phyloP scores from a whole-genome alignment of 2,888 invertebrate species.

The Ectropis crepuscularia region DNA sequence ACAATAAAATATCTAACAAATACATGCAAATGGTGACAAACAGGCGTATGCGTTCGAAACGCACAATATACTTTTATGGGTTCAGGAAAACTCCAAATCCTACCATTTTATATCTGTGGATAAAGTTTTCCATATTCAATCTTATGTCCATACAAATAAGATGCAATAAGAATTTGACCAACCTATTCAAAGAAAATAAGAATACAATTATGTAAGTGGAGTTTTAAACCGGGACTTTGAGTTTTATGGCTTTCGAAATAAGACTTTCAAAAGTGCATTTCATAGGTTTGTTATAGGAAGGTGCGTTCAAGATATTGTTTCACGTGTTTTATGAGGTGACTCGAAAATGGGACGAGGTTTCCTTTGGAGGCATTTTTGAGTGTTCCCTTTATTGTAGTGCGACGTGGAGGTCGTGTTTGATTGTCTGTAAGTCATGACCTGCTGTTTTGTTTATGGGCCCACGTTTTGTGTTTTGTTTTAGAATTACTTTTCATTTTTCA shows the following conservation, averaged over 20 bases:
- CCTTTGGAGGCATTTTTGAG: constrained; percentile 70
- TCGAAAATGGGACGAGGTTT: constrained; percentile 75
- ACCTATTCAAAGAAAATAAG: not conserved
- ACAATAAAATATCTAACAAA: constrained; percentile 35
- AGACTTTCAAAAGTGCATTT: constrained; percentile 18
- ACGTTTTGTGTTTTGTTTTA: constrained; percentile 29
- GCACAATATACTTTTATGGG: constrained; percentile 83
- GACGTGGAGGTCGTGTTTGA: constrained; percentile 40
- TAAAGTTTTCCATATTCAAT: constrained; percentile 37
- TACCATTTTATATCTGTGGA: constrained; percentile 44
- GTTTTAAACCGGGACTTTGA: constrained; percentile 34
- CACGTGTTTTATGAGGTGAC: constrained; percentile 82
- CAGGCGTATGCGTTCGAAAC: constrained; percentile 78
- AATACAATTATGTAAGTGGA: not conserved
- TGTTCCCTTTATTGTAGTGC: constrained; percentile 53
- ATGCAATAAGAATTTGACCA: not conserved
- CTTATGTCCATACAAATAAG: constrained; percentile 32
- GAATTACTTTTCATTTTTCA: constrained; percentile 6
- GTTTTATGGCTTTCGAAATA: constrained; percentile 41
- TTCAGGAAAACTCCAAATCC: constrained; percentile 73
- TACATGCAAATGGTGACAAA: constrained; percentile 83
- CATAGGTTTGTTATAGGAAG: constrained; percentile 29
- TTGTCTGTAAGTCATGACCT: constrained; percentile 46
- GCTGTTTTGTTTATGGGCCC: constrained; percentile 44
- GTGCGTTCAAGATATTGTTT: constrained; percentile 75